Conservation (phyloP, 2,888 invertebrate genomes). For the Melieria omissa region DNA sequence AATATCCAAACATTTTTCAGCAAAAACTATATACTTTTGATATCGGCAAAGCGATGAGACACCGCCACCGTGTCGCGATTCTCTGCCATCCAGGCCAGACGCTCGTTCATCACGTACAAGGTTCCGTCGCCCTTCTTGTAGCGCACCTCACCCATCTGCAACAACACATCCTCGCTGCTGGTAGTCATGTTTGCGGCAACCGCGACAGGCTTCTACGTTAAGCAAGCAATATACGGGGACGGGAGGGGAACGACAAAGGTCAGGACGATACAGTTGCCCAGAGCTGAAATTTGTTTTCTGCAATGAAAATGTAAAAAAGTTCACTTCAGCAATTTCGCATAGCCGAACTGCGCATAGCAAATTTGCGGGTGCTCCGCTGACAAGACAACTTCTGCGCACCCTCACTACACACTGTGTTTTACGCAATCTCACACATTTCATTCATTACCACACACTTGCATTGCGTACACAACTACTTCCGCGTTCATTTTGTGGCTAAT, state of each 20-base stretch:
- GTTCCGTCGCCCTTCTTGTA: constrained; percentile 97
- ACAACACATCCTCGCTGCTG: constrained; percentile 93
- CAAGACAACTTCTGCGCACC: no score
- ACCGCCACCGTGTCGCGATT: constrained; percentile 92
- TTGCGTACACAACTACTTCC: neutral
- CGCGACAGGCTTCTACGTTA: neutral
- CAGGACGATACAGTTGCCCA: neutral
- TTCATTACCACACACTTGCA: neutral
- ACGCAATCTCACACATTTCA: no score
- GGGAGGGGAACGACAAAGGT: no score
- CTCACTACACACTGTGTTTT: no score
- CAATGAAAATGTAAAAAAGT: no score
- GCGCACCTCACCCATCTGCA: constrained; percentile 91
- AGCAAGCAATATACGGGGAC: no score
- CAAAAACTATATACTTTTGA: constrained; percentile 78
- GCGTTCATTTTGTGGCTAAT: neutral
- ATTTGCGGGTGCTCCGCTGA: neutral
- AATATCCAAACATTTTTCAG: neutral
- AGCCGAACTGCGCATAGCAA: neutral
- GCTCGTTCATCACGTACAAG: constrained; percentile 91
- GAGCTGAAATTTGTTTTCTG: constrained; percentile 4
- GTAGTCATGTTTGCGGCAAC: constrained; percentile 74
- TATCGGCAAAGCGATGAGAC: constrained; percentile 93
- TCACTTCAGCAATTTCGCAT: no score
- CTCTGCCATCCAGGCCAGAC: constrained; percentile 96